Percentiles rank a stretch among this genome's conserved stretches.
Evolutionary conservation across 1,140 invertebrate genomes (phyloP).

Genomic region (Manduca sexta): DNA sequence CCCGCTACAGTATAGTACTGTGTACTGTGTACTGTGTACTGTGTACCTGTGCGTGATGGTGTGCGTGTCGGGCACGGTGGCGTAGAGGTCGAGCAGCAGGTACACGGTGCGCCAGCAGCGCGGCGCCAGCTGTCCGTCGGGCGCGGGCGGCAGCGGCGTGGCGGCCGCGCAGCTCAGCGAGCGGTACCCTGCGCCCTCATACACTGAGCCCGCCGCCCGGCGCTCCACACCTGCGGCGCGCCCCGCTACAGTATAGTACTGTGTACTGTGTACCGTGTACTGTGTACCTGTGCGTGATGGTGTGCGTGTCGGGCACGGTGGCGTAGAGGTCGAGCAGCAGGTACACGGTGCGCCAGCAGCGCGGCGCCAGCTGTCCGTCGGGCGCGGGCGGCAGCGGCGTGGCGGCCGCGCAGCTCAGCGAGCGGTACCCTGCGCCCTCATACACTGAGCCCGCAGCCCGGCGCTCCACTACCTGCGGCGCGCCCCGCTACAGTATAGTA

Average conservation of each 20-base stretch:
- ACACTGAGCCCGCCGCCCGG: not conserved
- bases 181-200: not conserved
- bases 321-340: slow-evolving; percentile 94
- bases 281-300: slow-evolving; percentile 76
- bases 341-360: slow-evolving; percentile 96
- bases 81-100: slow-evolving; percentile 92
- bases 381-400: slow-evolving; percentile 23
- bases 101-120: slow-evolving; percentile 97
- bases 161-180: not conserved
- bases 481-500: not conserved
- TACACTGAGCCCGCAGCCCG: not conserved
- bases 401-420: not conserved
- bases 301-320: slow-evolving; percentile 95
- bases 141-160: slow-evolving; percentile 22
- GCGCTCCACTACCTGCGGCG: not conserved
- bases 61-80: slow-evolving; percentile 94
- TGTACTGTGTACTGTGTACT: no score
- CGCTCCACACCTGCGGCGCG: not conserved
- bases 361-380: slow-evolving; percentile 76
- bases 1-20: not conserved
- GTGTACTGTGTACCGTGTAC: no score
- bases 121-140: slow-evolving; percentile 75
- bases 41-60: slow-evolving; percentile 80
- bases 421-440: not conserved
- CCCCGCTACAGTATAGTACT: not conserved